A percentile compares a stretch with the other conserved stretches of the same genome.
Conservation (phyloP, 2,888 invertebrate genomes). For the Drosophila paranaensis region DNA sequence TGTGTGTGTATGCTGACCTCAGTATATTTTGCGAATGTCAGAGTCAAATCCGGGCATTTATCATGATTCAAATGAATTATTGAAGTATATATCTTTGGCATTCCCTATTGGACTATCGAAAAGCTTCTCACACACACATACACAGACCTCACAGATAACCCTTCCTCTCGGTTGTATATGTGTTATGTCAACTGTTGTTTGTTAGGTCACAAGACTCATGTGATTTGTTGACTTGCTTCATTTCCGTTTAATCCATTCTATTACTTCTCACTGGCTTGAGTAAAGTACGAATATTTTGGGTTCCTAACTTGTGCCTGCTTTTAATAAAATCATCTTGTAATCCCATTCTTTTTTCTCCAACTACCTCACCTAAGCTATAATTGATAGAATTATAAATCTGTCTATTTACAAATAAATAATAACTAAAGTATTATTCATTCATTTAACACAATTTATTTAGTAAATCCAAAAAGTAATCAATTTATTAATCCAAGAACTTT, state of each 20-base stretch:
- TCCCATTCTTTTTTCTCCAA: no score
- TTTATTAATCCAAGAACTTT: not conserved
- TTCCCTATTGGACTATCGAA: slow-evolving; percentile 54
- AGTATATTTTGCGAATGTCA: slow-evolving; percentile 64
- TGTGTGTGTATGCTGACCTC: slow-evolving; percentile 56
- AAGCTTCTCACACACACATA: slow-evolving; percentile 7
- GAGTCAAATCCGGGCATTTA: slow-evolving; percentile 67
- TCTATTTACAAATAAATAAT: no score
- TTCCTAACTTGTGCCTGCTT: no score
- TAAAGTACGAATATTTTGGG: not conserved
- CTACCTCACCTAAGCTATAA: no score
- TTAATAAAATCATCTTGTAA: no score
- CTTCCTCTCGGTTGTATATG: not conserved
- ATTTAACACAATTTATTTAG: no score
- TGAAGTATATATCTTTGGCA: slow-evolving; percentile 62
- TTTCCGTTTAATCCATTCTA: not conserved
- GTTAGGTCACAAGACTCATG: slow-evolving; percentile 44
- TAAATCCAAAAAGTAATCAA: no score
- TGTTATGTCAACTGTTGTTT: slow-evolving; percentile 49
- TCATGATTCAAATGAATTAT: slow-evolving; percentile 70
- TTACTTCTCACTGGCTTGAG: no score
- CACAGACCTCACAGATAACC: not conserved
- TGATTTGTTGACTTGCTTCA: slow-evolving; percentile 48
- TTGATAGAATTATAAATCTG: no score
- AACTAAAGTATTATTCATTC: no score